These are phyloP conservation scores for Ormyrus rosae DNA, from an alignment of 2,888 invertebrate genomes.

Conservation along the genomic window DNA sequence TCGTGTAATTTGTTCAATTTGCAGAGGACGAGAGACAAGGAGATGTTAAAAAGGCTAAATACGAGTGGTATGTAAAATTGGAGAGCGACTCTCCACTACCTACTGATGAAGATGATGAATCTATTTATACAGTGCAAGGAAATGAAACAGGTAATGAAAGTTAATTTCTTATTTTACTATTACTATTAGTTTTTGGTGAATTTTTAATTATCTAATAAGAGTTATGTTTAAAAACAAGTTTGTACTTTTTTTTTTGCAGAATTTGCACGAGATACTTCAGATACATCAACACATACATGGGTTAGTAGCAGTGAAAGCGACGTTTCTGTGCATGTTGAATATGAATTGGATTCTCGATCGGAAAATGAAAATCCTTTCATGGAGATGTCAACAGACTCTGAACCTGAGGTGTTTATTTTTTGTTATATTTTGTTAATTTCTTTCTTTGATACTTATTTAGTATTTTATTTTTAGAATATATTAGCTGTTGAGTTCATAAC, in stretches of 20 bases:
- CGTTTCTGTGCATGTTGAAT: constrained; percentile 63
- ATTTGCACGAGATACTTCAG: constrained; percentile 67
- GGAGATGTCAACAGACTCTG: constrained; percentile 63
- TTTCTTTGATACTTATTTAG: neutral
- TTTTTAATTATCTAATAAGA: neutral
- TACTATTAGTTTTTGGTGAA: too few relatives aligned
- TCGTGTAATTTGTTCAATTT: constrained; percentile 52
- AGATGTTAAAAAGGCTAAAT: constrained; percentile 61
- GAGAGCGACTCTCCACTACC: constrained; percentile 76
- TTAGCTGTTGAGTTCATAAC: constrained; percentile 63
- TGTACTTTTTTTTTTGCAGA: constrained; percentile 58
- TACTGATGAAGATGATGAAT: constrained; percentile 77
- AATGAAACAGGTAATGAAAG: constrained; percentile 81
- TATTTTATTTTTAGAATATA: constrained; percentile 61
- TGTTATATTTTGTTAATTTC: constrained; percentile 9
- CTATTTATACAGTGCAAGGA: constrained; percentile 81
- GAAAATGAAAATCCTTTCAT: constrained; percentile 63
- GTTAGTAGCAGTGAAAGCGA: constrained; percentile 58
- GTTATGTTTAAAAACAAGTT: neutral
- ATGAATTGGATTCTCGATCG: constrained; percentile 66
- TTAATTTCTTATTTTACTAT: constrained; percentile 13
- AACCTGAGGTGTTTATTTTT: constrained; percentile 64
- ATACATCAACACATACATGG: constrained; percentile 65
- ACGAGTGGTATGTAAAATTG: constrained; percentile 70
- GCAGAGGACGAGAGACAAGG: constrained; percentile 62